These are phyloP conservation scores for Riparia riparia DNA, from an alignment of 2,113 vertebrate species.

Conservation along the genomic window DNA sequence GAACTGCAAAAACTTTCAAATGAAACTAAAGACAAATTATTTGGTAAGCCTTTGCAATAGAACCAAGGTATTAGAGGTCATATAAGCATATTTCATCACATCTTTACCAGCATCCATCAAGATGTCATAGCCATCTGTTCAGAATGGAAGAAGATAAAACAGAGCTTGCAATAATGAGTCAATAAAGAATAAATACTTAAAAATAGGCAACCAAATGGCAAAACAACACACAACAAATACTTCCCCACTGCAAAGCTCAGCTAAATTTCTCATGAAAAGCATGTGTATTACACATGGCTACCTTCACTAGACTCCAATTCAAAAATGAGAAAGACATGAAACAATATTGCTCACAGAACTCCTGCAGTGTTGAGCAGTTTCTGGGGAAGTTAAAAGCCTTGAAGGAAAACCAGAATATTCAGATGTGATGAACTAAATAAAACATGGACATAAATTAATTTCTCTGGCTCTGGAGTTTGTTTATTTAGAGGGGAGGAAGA, in stretches of 20 bases:
- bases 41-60: neutral
- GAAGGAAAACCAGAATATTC: neutral
- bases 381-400: neutral
- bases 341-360: neutral
- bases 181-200: neutral
- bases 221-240: neutral
- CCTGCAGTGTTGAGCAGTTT: neutral
- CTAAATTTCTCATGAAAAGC: neutral
- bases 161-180: neutral
- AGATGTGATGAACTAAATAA: neutral
- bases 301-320: neutral
- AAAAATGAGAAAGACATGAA: slow-evolving; percentile 31
- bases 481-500: neutral
- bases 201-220: neutral
- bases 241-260: neutral
- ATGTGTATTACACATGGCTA: neutral
- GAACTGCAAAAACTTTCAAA: neutral
- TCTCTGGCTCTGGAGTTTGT: neutral
- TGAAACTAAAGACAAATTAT: neutral
- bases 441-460: neutral
- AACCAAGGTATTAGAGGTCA: neutral
- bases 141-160: neutral
- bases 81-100: neutral
- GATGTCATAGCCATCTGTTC: neutral
- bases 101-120: neutral